Evolutionary conservation across 1,140 invertebrate species (phyloP).

Genomic region (Drosophila navojoa): DNA sequence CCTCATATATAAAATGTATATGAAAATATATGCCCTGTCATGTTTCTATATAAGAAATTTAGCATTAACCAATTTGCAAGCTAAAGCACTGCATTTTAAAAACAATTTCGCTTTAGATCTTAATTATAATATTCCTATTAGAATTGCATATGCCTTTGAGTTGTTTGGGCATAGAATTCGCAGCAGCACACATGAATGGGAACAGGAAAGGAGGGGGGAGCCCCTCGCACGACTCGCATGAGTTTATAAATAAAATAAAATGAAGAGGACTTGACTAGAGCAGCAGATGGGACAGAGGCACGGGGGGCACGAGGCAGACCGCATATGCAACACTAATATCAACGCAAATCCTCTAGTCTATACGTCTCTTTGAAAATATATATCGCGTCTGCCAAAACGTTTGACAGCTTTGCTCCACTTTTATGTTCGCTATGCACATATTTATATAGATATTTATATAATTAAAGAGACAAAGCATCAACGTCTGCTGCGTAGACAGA

Average conservation of each 20-base stretch:
- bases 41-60: too few species aligned
- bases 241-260: slow-evolving; percentile 7
- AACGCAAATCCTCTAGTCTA: slow-evolving; percentile 1
- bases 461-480: slow-evolving; percentile 25
- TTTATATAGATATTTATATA: slow-evolving; percentile 8
- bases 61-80: too few species aligned
- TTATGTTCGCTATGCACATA: slow-evolving; percentile 4
- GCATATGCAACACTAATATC: background rate
- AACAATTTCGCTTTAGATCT: too few species aligned
- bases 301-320: background rate
- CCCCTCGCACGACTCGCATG: background rate
- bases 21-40: too few species aligned
- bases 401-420: slow-evolving; percentile 58
- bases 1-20: too few species aligned
- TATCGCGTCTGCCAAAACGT: slow-evolving; percentile 60
- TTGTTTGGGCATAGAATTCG: too few species aligned
- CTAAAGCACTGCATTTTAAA: too few species aligned
- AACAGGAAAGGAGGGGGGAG: too few species aligned
- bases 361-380: slow-evolving; percentile 40
- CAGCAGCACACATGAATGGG: background rate
- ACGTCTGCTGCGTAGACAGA: slow-evolving; percentile 19
- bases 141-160: too few species aligned
- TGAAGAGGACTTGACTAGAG: background rate
- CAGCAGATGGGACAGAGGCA: background rate
- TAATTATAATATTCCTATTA: too few species aligned